Percentiles rank a stretch among this genome's conserved stretches.
Evolutionary conservation across 2,113 vertebrate genomes (phyloP).

Genomic region (Origma solitaria): DNA sequence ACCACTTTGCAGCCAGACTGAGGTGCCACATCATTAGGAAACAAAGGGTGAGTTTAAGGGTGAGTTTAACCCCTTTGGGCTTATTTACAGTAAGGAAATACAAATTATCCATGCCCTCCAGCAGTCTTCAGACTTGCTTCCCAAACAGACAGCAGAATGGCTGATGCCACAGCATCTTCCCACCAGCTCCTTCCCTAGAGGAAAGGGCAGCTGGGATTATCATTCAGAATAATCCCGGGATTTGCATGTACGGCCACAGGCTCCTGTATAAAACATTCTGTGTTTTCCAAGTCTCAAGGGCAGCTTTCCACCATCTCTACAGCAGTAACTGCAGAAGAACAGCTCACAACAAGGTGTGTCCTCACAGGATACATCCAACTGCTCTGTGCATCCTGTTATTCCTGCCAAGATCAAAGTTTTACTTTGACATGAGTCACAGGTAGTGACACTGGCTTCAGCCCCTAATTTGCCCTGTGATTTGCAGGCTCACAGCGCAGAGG

Average conservation of each 20-base stretch:
- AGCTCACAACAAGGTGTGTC: slow-evolving; percentile 6
- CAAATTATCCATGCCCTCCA: neutral
- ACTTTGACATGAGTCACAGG: neutral
- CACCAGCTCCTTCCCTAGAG: neutral
- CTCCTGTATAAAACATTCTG: neutral
- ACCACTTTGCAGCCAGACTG: neutral
- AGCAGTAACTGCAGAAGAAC: neutral
- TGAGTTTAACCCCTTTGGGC: slow-evolving; percentile 6
- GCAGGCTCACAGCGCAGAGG: neutral
- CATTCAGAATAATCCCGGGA: neutral
- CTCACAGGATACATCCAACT: slow-evolving; percentile 14
- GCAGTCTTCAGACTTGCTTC: neutral
- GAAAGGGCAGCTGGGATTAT: neutral
- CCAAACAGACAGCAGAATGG: neutral
- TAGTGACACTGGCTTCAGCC: neutral
- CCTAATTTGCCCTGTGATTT: neutral
- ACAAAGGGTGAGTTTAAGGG: neutral
- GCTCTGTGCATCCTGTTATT: slow-evolving; percentile 34
- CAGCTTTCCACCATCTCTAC: neutral
- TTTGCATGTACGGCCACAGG: neutral
- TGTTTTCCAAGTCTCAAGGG: neutral
- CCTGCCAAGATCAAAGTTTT: slow-evolving; percentile 35
- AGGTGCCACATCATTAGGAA: neutral
- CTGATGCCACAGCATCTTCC: neutral
- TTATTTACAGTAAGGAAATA: neutral